Evolutionary conservation across 2,113 vertebrate genomes (phyloP), one percentile per base, ranked within the genome.

Genomic region (Halichoerus grypus): DNA sequence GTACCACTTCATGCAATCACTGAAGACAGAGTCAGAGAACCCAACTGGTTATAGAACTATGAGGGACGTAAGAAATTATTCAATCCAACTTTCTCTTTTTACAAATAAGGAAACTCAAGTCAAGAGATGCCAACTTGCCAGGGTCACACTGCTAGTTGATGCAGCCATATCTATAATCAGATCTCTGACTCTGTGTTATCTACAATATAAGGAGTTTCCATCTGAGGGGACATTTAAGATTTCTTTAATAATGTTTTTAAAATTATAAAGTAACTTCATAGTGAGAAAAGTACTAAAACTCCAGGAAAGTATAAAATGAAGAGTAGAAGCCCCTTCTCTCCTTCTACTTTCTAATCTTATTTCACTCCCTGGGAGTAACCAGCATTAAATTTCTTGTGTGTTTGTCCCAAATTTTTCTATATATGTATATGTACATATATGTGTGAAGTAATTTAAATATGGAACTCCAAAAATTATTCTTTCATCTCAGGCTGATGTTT

Each of bases 361-460:
- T 77, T 89, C 13, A 94, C 11, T 49, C 10, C 39, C 13, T 14
- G 71, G 18, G 21, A 33, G 12, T 82, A 82, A 84, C 14, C 55
- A 81, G 53, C 46, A 69, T 59, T 76, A 94, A 85, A 22, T 72
- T 88, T 85, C 31, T 53, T 84, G 10, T 76, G 36, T 94, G 59
- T 76, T 83, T 67, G 1, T 90, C 28, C 74, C 79, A 49, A 94
- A 39, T 74, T 87, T 85, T 90, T 89, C 57, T 76, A 36, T 14
- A 72, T 18, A 76, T 28, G n/a, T 67, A 77, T 16, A 36, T 22
- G 22, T 36, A 81, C 5, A 31, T 39, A 53, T 55, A 69, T 76
- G 31, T 79, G 28, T 94, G 42, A 87, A 92, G 49, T 63, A 94
- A 82, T 77, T 90, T 92, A 87, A 79, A 92, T 46, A 84, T 9